phyloP scores from a whole-genome alignment of 2,888 invertebrate genomes.

The Lamellibrachia columna region DNA sequence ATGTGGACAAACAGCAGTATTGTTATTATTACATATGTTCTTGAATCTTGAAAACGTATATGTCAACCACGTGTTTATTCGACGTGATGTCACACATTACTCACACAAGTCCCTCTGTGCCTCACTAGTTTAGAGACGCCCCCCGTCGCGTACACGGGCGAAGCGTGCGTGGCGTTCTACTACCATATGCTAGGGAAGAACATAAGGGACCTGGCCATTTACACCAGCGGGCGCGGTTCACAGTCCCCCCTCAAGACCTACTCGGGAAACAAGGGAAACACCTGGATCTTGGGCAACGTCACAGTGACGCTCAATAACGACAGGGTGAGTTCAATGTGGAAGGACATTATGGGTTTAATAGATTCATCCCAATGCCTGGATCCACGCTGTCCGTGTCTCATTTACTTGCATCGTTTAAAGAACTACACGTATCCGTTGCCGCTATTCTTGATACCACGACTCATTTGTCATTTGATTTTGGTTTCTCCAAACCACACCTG shows the following conservation, averaged over 20 bases:
- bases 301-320: constrained; percentile 18
- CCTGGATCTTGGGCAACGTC: constrained; percentile 22
- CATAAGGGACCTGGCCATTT: constrained; percentile 4
- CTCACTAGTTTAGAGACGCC: constrained; percentile 9
- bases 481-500: too few relatives aligned
- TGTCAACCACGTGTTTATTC: too few relatives aligned
- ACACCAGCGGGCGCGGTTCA: background rate
- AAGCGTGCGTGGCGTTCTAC: constrained; percentile 29
- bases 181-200: constrained; percentile 25
- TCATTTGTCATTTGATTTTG: too few relatives aligned
- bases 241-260: constrained; percentile 1
- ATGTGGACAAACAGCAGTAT: too few relatives aligned
- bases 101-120: background rate
- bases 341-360: too few relatives aligned
- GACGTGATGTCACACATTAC: background rate
- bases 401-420: too few relatives aligned
- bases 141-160: constrained; percentile 7
- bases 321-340: background rate
- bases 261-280: constrained; percentile 13
- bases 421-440: too few relatives aligned
- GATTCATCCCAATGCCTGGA: too few relatives aligned
- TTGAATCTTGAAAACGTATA: too few relatives aligned
- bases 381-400: too few relatives aligned
- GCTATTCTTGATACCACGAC: too few relatives aligned
- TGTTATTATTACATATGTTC: too few relatives aligned